Conservation (phyloP, 2,888 invertebrate species). For the Chirona hameri region DNA sequence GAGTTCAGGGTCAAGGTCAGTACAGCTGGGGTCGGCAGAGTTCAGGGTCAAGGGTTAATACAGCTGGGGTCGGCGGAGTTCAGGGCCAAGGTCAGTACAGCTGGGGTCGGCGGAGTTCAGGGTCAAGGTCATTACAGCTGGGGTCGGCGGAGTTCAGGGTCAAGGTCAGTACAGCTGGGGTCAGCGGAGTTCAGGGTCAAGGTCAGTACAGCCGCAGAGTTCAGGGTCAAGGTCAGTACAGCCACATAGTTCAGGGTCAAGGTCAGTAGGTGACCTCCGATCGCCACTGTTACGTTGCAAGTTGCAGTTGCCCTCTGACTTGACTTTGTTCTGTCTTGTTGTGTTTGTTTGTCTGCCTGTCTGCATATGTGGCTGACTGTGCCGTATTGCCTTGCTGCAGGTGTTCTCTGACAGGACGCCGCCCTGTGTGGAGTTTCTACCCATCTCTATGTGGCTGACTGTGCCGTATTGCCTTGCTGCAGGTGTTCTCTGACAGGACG, state of each 20-base stretch:
- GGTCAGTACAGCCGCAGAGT: too few species aligned
- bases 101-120: too few species aligned
- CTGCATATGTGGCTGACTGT: neutral
- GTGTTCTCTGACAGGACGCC: conserved; percentile 38
- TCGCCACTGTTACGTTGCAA: too few species aligned
- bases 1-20: neutral
- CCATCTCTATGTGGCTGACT: conserved; percentile 33
- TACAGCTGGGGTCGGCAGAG: conserved; percentile 70
- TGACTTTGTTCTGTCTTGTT: neutral
- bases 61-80: neutral
- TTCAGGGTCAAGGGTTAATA: conserved; percentile 56
- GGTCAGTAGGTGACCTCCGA: too few species aligned
- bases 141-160: too few species aligned
- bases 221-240: too few species aligned
- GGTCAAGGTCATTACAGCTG: too few species aligned
- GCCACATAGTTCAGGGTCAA: too few species aligned
- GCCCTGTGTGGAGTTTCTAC: conserved; percentile 36
- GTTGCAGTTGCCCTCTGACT: neutral
- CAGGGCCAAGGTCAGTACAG: neutral
- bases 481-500: too few species aligned
- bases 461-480: too few species aligned
- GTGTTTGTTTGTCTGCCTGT: neutral
- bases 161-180: too few species aligned
- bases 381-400: neutral
- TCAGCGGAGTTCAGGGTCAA: too few species aligned